phyloP scores from a whole-genome alignment of 2,797 vertebrate genomes.

The Miichthys miiuy region DNA sequence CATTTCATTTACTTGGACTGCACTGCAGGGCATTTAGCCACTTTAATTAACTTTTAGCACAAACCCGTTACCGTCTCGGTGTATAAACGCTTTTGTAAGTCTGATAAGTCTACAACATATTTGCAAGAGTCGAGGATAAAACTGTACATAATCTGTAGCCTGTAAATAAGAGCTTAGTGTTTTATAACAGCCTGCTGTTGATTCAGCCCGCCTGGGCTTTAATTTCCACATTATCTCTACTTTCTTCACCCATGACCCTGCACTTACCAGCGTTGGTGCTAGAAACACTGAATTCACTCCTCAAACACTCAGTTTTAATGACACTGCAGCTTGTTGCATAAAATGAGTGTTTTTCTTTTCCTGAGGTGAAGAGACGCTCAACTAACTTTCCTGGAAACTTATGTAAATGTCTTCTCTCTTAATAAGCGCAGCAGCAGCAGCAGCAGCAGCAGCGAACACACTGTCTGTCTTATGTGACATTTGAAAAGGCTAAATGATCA shows the following conservation, averaged over 20 bases:
- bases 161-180: conserved; percentile 36
- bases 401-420: conserved; percentile 38
- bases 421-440: neutral
- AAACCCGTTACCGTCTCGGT: conserved; percentile 1
- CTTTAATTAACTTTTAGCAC: conserved; percentile 14
- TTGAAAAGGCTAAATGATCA: conserved; percentile 44
- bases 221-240: neutral
- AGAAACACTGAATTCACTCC: neutral
- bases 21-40: conserved; percentile 14
- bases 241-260: conserved; percentile 4
- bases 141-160: conserved; percentile 10
- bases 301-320: neutral
- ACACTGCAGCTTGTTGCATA: conserved; percentile 11
- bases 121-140: neutral
- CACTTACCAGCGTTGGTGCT: neutral
- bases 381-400: conserved; percentile 23
- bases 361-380: neutral
- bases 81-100: conserved; percentile 30
- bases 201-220: conserved; percentile 30
- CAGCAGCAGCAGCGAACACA: neutral
- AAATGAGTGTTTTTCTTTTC: neutral
- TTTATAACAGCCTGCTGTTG: conserved; percentile 19
- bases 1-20: neutral
- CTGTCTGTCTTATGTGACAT: conserved; percentile 44
- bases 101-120: neutral